Evolutionary conservation across 2,113 vertebrate species (phyloP).

Genomic region (Nerophis ophidion): DNA sequence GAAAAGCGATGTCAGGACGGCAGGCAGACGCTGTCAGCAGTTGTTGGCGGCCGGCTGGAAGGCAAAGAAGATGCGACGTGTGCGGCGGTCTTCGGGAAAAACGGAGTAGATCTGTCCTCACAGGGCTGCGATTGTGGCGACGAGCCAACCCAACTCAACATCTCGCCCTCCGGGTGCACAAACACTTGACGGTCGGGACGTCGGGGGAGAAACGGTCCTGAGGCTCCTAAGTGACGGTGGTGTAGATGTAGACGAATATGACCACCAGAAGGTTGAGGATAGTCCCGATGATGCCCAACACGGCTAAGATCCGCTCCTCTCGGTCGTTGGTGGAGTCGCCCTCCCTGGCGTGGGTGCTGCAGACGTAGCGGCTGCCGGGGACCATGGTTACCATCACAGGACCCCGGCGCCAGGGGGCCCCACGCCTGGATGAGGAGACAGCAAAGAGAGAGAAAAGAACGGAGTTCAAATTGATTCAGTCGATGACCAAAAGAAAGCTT

Average conservation of each 20-base stretch:
- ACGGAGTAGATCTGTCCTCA: constrained; percentile 12
- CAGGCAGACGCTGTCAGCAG: background rate
- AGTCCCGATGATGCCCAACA: constrained; percentile 77
- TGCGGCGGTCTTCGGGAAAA: constrained; percentile 10
- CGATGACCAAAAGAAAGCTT: no score
- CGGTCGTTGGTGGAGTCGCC: constrained; percentile 69
- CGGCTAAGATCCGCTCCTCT: constrained; percentile 70
- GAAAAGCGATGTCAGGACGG: background rate
- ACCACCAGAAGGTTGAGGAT: constrained; percentile 80
- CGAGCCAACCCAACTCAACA: constrained; percentile 22
- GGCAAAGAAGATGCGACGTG: constrained; percentile 4
- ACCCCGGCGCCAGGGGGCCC: constrained; percentile 59
- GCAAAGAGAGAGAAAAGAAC: background rate
- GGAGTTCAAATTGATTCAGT: no score
- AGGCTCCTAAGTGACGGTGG: constrained; percentile 66
- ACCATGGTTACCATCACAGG: constrained; percentile 75
- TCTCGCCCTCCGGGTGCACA: constrained; percentile 14
- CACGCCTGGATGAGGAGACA: constrained; percentile 48
- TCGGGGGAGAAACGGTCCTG: background rate
- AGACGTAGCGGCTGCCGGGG: constrained; percentile 65
- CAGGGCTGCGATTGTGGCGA: constrained; percentile 14
- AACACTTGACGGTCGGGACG: constrained; percentile 6
- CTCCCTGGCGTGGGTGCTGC: constrained; percentile 56
- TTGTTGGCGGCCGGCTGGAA: background rate
- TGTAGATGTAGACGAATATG: constrained; percentile 84